Percentiles rank a stretch among this genome's conserved stretches.
phyloP scores from a whole-genome alignment of 2,113 vertebrate species.

The Eclectus roratus region DNA sequence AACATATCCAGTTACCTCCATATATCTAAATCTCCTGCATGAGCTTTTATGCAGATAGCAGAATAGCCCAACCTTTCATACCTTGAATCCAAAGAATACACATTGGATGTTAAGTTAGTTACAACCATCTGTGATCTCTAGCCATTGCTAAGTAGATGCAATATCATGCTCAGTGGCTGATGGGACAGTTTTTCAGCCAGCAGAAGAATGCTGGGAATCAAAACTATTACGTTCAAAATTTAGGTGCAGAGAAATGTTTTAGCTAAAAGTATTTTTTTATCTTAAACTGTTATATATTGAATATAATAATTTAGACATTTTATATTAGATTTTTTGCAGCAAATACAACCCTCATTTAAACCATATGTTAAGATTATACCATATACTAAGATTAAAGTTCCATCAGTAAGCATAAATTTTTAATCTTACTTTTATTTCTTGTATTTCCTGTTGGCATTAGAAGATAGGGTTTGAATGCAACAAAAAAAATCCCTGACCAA shows the following conservation, averaged over 20 bases:
- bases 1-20: neutral
- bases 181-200: neutral
- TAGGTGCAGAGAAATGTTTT: neutral
- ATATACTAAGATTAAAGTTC: neutral
- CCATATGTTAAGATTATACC: neutral
- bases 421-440: neutral
- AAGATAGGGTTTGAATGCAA: neutral
- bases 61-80: neutral
- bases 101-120: neutral
- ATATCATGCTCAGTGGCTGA: neutral
- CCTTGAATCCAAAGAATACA: neutral
- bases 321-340: neutral
- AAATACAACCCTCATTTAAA: neutral
- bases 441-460: neutral
- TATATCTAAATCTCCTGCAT: neutral
- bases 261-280: neutral
- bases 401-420: neutral
- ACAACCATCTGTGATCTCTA: neutral
- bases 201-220: neutral
- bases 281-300: neutral
- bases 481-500: neutral
- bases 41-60: neutral
- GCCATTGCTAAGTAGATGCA: neutral
- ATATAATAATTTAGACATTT: neutral
- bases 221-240: neutral